These are phyloP conservation scores for Scolopax bukidnonensis DNA, from an alignment of 2,797 vertebrate genomes.

Conservation along the genomic window DNA sequence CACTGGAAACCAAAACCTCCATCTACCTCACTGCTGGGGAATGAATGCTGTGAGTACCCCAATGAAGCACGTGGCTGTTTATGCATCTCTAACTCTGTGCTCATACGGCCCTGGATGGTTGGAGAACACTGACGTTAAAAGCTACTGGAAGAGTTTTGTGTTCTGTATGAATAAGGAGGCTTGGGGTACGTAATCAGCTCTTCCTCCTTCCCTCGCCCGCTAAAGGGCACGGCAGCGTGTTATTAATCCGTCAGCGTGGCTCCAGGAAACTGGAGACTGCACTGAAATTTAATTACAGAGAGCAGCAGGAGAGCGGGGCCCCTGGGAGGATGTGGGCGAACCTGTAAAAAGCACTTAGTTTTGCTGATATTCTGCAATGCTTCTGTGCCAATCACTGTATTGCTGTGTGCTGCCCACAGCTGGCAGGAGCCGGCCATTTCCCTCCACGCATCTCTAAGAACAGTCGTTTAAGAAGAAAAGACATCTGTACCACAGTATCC, in stretches of 20 bases:
- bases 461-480: not conserved
- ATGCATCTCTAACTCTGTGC: not conserved
- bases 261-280: not conserved
- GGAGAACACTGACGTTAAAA: not conserved
- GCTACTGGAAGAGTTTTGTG: not conserved
- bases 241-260: not conserved
- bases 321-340: not conserved
- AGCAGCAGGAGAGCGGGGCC: not conserved
- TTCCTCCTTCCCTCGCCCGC: not conserved
- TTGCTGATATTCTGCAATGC: not conserved
- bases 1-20: not conserved
- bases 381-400: not conserved
- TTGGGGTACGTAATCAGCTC: not conserved
- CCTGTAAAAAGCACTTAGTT: not conserved
- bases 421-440: not conserved
- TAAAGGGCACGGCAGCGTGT: not conserved
- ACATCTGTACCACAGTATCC: not conserved
- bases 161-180: not conserved
- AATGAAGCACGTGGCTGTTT: rapidly evolving
- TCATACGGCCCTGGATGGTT: not conserved
- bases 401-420: not conserved
- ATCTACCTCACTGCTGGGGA: too few species aligned
- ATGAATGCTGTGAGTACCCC: not conserved
- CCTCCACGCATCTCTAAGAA: not conserved
- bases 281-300: not conserved